Base-by-base conservation (phyloP, 53 echinoderm and acorn worm species). In the Zoroaster sp. region DNA sequence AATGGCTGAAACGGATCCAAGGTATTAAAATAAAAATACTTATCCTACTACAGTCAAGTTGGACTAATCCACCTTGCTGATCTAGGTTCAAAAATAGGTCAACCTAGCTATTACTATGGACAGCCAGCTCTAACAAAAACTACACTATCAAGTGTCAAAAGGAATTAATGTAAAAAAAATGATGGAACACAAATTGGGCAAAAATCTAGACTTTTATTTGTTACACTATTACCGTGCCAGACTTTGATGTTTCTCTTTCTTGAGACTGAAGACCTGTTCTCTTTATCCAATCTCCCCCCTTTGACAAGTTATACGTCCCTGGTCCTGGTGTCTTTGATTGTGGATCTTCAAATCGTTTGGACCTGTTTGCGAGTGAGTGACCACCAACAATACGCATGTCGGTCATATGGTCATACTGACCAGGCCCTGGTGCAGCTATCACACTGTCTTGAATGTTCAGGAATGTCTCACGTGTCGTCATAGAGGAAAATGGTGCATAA, bases 391-490 rank as follows among this genome's bases (percentile, higher is more conserved):
- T 94, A 66, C 67, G 91, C 55, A 70, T 49, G 41, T 91, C 89
- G 17, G 33, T 38, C 38, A 67, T 39, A 13, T 95, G 98, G 55
- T 98, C 98, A 30, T 98, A 98, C 34, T 98, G 98, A 33, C 98
- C 98, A 2, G 98, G 98, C 4, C 98, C 98, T 18, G 98, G 98
- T 40, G 98, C 98, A 46, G 98, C 98, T 15, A 98, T 98, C 20
- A 96, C 98, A 18, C 80, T 90, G 76, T 98, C 98, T 39, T 94
- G 95, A 35, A 98, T 86, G 4, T 83, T 89, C 30, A 98, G 87
- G 77, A 98, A 98, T 9, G 98, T 95, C 86, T 98, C 95, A 10
- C 98, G 90, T 0, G 92, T 72, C 25, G 94, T 96, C 98, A 98
- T 98, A 25, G 98, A 95, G 14, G 93, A 94, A 59, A 98, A 98